Base-by-base conservation (phyloP, 2,888 invertebrate species). In the Sesia apiformis region DNA sequence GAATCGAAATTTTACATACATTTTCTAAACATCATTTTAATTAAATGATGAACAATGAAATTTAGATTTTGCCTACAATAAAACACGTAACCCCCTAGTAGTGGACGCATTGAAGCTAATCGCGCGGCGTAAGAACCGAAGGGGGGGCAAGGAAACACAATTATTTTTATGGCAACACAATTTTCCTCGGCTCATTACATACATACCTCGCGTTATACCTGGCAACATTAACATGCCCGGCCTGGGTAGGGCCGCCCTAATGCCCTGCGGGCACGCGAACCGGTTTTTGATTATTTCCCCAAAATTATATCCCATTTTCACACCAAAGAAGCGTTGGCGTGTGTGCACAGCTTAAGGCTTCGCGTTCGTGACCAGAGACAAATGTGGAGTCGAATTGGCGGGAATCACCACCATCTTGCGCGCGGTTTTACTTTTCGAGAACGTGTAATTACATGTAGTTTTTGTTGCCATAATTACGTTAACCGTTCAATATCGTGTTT, bases 141-240 rank as follows among this genome's bases (percentile, higher is more conserved):
- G 73, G 74, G 80, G 78, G 74, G 80, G 78, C 75, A 46, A 77
- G 80, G 71, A 79, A 86, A 84, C 79, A 79, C 84, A 81, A 86
- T 87, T 88, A 88, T 86, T 88, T 89, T 89, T 88, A 89, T 87
- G 79, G 89, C 86, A 84, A 85, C 88, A 87, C 87, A 86, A 88
- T 89, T 89, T 87, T 85, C 85, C 81, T 76, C 78, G 84, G 85
- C 83, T 89, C 88, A 89, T 89, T 89, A 88, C 85, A 81, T 84
- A 84, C 84, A 82, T 78, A 84, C 83, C 77, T 52, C 53, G 77
- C 77, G 78, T 74, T 83, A 80, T 76, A 75, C 69, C 84, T 81
- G 81, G 85, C 81, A 82, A 82, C 87, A 88, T 88, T 87, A 89
- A 86, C 85, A 84, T 85, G 84, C 77, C 73, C 73, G 71, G 72